Base-by-base conservation (phyloP, 2,113 vertebrate species). In the Neolamprologus hecqui region DNA sequence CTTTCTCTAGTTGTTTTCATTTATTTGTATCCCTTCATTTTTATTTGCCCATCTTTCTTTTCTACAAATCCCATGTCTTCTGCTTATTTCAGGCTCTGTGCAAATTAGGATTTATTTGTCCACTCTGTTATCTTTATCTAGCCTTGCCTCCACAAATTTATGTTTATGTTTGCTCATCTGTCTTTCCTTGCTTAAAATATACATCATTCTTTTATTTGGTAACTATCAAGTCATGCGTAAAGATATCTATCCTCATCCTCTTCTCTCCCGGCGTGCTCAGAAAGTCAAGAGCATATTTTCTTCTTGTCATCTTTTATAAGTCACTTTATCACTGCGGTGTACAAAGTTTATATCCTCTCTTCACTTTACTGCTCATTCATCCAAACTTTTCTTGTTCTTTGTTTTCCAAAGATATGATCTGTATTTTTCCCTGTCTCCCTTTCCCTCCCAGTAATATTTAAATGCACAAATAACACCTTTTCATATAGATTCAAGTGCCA, bases 21-120 rank as follows among this genome's bases (percentile, higher is more conserved):
- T n/a, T 83, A 4, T 73, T 58, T 73, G 51, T 11, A 45, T 47
- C 47, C 31, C 23, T 35, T 77, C 7, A 5, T 6, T 83, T 63
- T 65, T 45, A 35, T 68, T 10, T 49, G 19, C 37, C 40, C 40
- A 51, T 77, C 83, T 81, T 85, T 90, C 70, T 77, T 37, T 55
- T 83, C 47, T 11, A 7, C 42, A 28, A 75, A 58, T 51, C 21
- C 47, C n/a, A 80, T 5, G 4, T 65, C 70, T 51, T 13, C 35
- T 17, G 42, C 54, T 84, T 7, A 19, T 92, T 82, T 82, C 23
- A 5, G 53, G 6, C 42, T 88, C 65, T 3, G 37, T n/a, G 84
- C 86, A 89, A 88, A 92, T 77, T 14, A 87, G 21, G 63, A 79
- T 90, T 57, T 86, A 86, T 90, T 47, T 31, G 23, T 86, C 63